A percentile compares a stretch with the other conserved stretches of the same genome.
phyloP scores from a whole-genome alignment of 53 echinoderm and acorn worm genomes.

The Stichopus horrens region DNA sequence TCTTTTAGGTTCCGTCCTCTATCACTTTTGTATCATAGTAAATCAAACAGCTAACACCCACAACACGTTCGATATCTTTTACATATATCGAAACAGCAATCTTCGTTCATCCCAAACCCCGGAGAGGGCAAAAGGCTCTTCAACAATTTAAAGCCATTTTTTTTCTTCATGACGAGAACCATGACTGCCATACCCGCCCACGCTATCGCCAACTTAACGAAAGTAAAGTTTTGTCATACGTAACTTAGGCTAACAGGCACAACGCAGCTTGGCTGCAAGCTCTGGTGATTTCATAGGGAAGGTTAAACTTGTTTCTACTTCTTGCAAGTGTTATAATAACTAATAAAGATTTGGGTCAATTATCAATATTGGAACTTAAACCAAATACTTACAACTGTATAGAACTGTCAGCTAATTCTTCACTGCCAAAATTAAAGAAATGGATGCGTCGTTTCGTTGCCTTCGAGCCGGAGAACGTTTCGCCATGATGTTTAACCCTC shows the following conservation, averaged over 20 bases:
- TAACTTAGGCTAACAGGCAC: neutral
- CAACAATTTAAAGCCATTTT: neutral
- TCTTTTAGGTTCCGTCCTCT: too few relatives aligned
- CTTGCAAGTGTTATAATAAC: neutral
- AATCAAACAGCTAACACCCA: neutral
- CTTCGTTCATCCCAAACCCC: neutral
- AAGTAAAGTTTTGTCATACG: conserved; percentile 2
- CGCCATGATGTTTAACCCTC: neutral
- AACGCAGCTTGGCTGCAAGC: neutral
- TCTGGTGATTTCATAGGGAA: neutral
- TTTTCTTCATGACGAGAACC: neutral
- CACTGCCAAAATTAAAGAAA: neutral
- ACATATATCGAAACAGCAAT: neutral
- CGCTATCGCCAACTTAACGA: neutral
- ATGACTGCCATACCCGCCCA: neutral
- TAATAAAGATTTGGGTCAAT: neutral
- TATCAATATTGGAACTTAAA: neutral
- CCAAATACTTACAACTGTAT: neutral
- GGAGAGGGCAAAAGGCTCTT: neutral
- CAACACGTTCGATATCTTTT: neutral
- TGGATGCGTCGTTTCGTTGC: neutral
- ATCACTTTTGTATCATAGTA: too few relatives aligned
- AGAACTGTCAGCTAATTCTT: neutral
- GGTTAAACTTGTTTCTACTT: neutral
- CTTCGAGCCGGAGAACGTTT: neutral